Evolutionary conservation across 2,797 vertebrate species (phyloP), one percentile per base, ranked within the genome.

Genomic region (Iguana delicatissima): DNA sequence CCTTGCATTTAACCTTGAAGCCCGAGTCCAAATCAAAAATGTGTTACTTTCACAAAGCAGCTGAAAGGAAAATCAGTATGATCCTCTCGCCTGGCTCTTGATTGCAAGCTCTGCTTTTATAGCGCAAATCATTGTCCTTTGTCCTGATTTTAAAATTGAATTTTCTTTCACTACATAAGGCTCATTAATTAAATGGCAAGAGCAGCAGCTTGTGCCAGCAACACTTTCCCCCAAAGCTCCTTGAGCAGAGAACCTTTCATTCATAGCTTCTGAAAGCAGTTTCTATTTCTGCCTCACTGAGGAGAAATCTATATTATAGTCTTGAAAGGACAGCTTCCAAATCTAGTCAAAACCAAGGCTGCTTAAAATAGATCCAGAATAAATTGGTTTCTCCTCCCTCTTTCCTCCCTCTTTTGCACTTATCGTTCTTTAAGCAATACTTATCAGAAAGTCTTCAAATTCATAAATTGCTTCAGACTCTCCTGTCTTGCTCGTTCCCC

Each of bases 351-450:
- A 86, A 89, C 29, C 57, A 89, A 59, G 55, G 1, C 35, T 79
- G 22, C 81, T 93, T 94, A 93, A 96, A 95, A 92, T 86, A 91
- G 84, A 64, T 83, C 91, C 16, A 84, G 89, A 95, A 95, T 86
- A 74, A 83, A 92, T 55, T 85, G 12, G 1, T 92, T 42, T 95
- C 94, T 88, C 87, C 57, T 94, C 38, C 4, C 85, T 0, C 0
- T 13, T 80, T 89, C 35, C 73, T 90, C 89, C 80, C 59, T 87
- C 77, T 12, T 93, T 90, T 80, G 86, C 85, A 92, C 42, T 80
- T 81, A 2, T 0, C 76, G 62, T 94, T 93, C 89, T 91, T 62
- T 92, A 67, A 90, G 2, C 72, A 84, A 42, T n/a, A 2, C 95
- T 93, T 92, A 86, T 88, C 88, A 24, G 1, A 93, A 91, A 95